Conservation (phyloP, 2,888 invertebrate genomes). For the Plebejus argus region DNA sequence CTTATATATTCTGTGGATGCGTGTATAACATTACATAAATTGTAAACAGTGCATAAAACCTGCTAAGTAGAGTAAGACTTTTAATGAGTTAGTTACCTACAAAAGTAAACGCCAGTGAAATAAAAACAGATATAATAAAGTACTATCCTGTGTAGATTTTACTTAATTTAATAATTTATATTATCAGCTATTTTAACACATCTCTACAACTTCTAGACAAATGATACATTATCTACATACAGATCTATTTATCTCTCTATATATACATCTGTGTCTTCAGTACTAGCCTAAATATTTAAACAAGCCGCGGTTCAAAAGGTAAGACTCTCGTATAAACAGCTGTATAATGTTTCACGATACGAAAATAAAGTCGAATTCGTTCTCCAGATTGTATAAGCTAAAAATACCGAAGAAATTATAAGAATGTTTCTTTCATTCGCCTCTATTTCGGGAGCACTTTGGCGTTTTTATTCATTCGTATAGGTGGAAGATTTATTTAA, state of each 20-base stretch:
- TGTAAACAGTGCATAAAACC: too few relatives aligned
- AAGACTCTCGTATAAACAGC: slow-evolving; percentile 10
- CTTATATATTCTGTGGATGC: too few relatives aligned
- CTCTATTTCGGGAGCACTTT: slow-evolving; percentile 13
- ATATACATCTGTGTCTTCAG: background rate
- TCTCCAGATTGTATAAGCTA: slow-evolving; percentile 31
- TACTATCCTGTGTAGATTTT: too few relatives aligned
- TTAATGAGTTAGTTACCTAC: too few relatives aligned
- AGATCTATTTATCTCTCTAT: background rate
- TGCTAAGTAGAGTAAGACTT: too few relatives aligned
- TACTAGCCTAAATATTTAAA: background rate
- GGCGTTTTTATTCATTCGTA: slow-evolving; percentile 8
- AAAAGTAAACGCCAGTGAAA: too few relatives aligned
- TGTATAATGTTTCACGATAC: slow-evolving; percentile 31
- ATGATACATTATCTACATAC: too few relatives aligned
- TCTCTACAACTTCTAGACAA: too few relatives aligned
- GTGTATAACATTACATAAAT: too few relatives aligned
- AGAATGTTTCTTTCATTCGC: slow-evolving; percentile 30
- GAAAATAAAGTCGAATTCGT: slow-evolving; percentile 32
- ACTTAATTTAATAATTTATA: too few relatives aligned
- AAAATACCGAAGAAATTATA: slow-evolving; percentile 34
- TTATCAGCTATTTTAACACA: too few relatives aligned
- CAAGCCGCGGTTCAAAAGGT: background rate
- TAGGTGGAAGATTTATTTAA: slow-evolving; percentile 5
- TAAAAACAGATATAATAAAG: too few relatives aligned